These are phyloP conservation scores for Berghia stephanieae DNA, from an alignment of 1,140 invertebrate species.

Conservation along the genomic window DNA sequence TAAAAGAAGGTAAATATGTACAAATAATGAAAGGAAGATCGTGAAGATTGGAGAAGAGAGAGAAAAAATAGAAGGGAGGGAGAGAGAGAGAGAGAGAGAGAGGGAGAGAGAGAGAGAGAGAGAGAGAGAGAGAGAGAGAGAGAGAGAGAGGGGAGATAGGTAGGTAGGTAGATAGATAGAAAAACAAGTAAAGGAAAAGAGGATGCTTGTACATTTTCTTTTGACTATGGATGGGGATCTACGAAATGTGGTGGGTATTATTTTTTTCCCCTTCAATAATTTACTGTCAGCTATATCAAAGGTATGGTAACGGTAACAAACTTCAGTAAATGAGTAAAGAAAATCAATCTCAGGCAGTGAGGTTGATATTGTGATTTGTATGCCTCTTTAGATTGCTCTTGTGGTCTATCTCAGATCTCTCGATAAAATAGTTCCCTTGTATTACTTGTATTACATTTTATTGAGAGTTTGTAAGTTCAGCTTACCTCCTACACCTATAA, in stretches of 20 bases:
- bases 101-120: background rate
- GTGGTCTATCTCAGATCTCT: too few species aligned
- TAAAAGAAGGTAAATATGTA: background rate
- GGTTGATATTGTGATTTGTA: too few species aligned
- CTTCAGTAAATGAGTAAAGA: background rate
- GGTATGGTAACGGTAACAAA: background rate
- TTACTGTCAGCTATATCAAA: background rate
- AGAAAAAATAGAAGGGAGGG: background rate
- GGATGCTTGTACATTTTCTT: background rate
- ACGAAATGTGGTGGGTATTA: conserved; percentile 10
- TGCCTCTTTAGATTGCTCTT: too few species aligned
- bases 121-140: conserved; percentile 16
- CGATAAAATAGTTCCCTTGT: too few species aligned
- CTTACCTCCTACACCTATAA: too few species aligned
- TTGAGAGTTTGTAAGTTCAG: too few species aligned
- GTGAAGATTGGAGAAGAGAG: background rate
- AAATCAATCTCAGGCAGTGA: too few species aligned
- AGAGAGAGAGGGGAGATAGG: background rate
- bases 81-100: background rate
- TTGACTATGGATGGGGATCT: background rate
- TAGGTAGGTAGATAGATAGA: background rate
- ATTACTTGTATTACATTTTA: too few species aligned
- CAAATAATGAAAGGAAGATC: background rate
- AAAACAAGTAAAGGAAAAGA: background rate
- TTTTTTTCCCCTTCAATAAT: background rate